Conservation (phyloP, 2,113 vertebrate species). For the Columbina picui region DNA sequence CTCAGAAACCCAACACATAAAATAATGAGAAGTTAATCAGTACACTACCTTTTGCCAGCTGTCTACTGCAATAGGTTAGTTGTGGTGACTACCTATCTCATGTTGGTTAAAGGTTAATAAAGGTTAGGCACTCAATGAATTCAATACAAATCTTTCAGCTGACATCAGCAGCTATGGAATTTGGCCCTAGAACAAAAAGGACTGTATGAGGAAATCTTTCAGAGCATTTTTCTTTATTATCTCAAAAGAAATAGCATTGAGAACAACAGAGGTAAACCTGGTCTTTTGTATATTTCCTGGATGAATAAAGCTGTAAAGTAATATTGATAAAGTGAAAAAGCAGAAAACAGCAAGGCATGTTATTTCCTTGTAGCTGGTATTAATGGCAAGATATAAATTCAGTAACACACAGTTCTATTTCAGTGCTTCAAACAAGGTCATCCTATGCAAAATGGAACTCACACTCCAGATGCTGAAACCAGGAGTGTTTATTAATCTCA, state of each 20-base stretch:
- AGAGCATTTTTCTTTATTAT: not conserved
- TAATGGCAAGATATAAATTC: conserved; percentile 58
- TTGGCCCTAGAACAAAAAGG: not conserved
- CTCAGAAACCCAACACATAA: not conserved
- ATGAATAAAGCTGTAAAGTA: conserved; percentile 32
- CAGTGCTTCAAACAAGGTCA: conserved; percentile 68
- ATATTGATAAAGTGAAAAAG: conserved; percentile 40
- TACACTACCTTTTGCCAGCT: not conserved
- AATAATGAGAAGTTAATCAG: not conserved
- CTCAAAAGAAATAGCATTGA: not conserved
- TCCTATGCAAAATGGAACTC: conserved; percentile 66
- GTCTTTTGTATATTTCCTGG: conserved; percentile 16
- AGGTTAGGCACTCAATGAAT: conserved; percentile 12
- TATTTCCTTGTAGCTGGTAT: conserved; percentile 41
- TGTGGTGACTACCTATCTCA: not conserved
- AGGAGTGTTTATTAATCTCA: conserved; percentile 77
- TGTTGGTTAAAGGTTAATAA: not conserved
- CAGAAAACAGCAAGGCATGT: not conserved
- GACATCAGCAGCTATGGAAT: not conserved
- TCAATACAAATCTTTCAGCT: not conserved
- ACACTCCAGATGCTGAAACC: conserved; percentile 59
- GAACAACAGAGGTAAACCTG: not conserved
- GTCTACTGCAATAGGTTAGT: not conserved
- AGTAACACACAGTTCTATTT: conserved; percentile 29
- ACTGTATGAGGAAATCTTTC: not conserved